Percentiles rank a stretch among this genome's conserved stretches.
phyloP scores from a whole-genome alignment of 2,888 invertebrate genomes.

The Papilio demoleus region DNA sequence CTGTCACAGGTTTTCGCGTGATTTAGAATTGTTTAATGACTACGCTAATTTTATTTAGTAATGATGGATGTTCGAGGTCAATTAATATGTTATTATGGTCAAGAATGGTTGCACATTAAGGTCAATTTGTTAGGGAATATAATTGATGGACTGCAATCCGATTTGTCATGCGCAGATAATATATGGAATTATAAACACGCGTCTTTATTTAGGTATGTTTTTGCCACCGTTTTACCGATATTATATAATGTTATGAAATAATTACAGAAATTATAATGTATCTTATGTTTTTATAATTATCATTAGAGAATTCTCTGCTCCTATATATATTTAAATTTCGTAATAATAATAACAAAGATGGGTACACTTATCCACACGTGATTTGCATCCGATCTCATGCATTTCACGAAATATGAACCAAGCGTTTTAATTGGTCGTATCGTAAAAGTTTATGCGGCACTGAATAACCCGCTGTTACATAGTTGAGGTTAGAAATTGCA shows the following conservation, averaged over 20 bases:
- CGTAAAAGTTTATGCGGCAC: conserved; percentile 3
- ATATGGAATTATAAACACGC: background rate
- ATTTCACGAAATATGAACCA: background rate
- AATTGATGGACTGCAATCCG: conserved; percentile 22
- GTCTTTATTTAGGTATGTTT: background rate
- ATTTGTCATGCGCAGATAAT: conserved; percentile 20
- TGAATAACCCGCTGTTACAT: background rate
- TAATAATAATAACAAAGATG: too few species aligned
- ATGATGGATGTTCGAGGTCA: conserved; percentile 27
- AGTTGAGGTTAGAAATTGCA: background rate
- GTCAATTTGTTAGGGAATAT: conserved; percentile 24
- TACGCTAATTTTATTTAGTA: conserved; percentile 7
- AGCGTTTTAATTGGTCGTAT: conserved; percentile 5
- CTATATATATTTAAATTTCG: too few species aligned
- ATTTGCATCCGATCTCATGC: too few species aligned
- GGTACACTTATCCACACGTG: too few species aligned
- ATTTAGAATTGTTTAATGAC: conserved; percentile 6
- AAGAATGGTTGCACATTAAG: conserved; percentile 29
- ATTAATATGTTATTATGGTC: conserved; percentile 33
- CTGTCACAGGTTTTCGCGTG: conserved; percentile 1
- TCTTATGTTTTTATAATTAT: background rate
- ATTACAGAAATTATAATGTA: too few species aligned
- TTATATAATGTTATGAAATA: too few species aligned
- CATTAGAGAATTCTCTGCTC: background rate
- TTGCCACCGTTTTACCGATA: background rate